Conservation (phyloP, 2,113 vertebrate genomes). For the Vimba vimba region DNA sequence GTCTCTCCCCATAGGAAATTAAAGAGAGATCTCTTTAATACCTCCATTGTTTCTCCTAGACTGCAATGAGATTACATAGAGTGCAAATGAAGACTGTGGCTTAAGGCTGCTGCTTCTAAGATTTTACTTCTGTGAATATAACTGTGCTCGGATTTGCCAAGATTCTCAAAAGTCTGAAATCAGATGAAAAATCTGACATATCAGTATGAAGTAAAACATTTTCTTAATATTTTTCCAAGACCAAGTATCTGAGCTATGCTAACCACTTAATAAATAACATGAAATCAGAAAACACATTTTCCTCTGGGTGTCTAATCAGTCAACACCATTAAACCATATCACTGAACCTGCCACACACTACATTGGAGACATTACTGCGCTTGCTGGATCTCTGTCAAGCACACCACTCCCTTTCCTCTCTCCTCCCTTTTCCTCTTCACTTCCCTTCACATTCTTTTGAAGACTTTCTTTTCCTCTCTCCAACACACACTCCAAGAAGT, state of each 20-base stretch:
- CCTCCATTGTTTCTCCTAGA: background rate
- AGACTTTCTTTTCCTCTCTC: constrained; percentile 24
- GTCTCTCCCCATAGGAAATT: background rate
- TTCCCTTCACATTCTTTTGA: constrained; percentile 25
- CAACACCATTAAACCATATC: background rate
- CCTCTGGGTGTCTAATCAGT: background rate
- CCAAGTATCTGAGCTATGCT: background rate
- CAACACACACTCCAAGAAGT: background rate
- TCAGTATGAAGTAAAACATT: background rate
- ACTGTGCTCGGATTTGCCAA: background rate
- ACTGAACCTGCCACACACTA: background rate
- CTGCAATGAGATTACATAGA: background rate
- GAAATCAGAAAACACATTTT: background rate
- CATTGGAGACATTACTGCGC: constrained; percentile 2
- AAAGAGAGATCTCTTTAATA: background rate
- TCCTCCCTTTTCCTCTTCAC: constrained; percentile 12
- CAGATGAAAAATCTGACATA: background rate
- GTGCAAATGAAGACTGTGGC: background rate
- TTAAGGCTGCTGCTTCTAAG: background rate
- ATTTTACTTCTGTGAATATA: background rate
- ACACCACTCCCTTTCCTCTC: constrained; percentile 22
- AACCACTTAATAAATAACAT: background rate
- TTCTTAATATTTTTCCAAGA: background rate
- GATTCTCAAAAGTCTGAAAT: background rate
- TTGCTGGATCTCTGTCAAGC: constrained; percentile 28